Conservation (phyloP, 2,888 invertebrate species). For the Noctua fimbriata region DNA sequence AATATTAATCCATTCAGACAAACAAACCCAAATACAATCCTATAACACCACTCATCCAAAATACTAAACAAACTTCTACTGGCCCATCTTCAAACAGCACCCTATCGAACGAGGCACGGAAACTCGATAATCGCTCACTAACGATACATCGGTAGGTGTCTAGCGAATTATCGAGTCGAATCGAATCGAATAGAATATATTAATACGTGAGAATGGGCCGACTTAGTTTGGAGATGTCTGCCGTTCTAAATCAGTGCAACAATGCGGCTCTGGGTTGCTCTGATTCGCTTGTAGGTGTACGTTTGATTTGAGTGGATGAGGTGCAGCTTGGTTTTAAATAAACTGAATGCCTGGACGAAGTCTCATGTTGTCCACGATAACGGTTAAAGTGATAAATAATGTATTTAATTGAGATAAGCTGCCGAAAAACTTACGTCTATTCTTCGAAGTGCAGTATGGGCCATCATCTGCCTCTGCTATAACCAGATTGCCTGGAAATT, state of each 20-base stretch:
- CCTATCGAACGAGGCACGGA: constrained; percentile 46
- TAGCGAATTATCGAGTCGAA: constrained; percentile 78
- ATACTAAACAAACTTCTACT: constrained; percentile 38
- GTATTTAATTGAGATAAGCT: too few relatives aligned
- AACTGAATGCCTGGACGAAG: background rate
- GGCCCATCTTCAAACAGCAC: constrained; percentile 53
- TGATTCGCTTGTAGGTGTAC: constrained; percentile 85
- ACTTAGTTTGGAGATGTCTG: constrained; percentile 83
- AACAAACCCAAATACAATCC: constrained; percentile 35
- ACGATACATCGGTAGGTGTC: constrained; percentile 85
- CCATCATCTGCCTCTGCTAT: too few relatives aligned
- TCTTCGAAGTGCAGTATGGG: too few relatives aligned
- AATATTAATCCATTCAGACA: constrained; percentile 9
- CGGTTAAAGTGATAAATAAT: background rate
- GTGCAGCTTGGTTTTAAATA: background rate
- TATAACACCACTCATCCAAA: constrained; percentile 19
- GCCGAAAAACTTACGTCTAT: too few relatives aligned
- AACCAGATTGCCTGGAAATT: too few relatives aligned
- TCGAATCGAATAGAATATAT: constrained; percentile 88
- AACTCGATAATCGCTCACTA: constrained; percentile 71
- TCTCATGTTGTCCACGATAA: background rate
- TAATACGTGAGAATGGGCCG: constrained; percentile 86
- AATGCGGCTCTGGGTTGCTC: constrained; percentile 85
- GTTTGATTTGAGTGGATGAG: constrained; percentile 74
- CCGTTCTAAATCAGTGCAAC: constrained; percentile 87